Percentiles rank a stretch among this genome's conserved stretches.
These are phyloP conservation scores for Ctenosaura bakeri DNA, from an alignment of 2,797 vertebrate genomes.

Conservation along the genomic window DNA sequence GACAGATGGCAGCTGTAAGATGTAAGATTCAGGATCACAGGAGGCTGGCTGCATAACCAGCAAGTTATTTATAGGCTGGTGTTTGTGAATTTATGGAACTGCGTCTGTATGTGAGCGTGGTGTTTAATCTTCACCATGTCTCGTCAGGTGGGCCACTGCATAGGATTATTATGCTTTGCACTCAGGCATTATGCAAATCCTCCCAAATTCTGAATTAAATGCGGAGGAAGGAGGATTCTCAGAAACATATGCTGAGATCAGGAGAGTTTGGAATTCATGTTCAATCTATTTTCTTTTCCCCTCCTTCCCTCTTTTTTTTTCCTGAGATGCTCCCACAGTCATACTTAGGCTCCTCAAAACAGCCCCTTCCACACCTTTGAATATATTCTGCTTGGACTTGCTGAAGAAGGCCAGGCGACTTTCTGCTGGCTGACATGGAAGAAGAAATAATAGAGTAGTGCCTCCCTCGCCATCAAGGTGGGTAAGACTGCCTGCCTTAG, in stretches of 20 bases:
- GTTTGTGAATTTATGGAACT: constrained; percentile 81
- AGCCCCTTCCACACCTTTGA: neutral
- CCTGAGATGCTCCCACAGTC: constrained; percentile 4
- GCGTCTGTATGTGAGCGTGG: constrained; percentile 65
- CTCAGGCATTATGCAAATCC: constrained; percentile 66
- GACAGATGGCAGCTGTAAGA: constrained; percentile 77
- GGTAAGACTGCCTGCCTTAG: neutral
- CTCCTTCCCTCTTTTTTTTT: neutral
- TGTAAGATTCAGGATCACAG: constrained; percentile 82
- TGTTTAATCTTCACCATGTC: constrained; percentile 60
- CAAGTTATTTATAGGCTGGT: constrained; percentile 83
- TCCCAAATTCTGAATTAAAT: constrained; percentile 46
- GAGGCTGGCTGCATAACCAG: constrained; percentile 79
- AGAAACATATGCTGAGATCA: neutral
- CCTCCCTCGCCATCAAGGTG: neutral
- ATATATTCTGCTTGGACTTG: neutral
- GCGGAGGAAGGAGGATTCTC: constrained; percentile 45
- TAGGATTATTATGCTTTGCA: constrained; percentile 64
- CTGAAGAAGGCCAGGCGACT: neutral
- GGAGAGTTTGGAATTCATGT: constrained; percentile 56
- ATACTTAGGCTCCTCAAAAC: constrained; percentile 11
- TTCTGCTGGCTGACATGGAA: neutral
- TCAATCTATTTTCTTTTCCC: too few relatives aligned
- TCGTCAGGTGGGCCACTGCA: constrained; percentile 28
- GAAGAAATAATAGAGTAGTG: neutral